Percentiles rank a stretch among this genome's conserved stretches.
phyloP scores from a whole-genome alignment of 2,888 invertebrate genomes.

The Selenia dentaria region DNA sequence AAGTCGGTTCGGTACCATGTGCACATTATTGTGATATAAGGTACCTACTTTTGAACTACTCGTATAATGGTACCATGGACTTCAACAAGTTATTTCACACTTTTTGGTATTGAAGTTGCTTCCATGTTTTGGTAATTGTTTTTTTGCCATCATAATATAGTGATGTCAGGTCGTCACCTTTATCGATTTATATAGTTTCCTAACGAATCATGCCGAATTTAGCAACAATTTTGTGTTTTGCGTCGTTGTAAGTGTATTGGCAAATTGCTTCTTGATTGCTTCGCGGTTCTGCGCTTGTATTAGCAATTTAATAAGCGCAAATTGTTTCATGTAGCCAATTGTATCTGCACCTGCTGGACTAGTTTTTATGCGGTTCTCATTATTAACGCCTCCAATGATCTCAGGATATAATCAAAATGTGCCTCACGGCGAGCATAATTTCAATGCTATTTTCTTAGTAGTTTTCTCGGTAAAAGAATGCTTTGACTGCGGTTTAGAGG shows the following conservation, averaged over 20 bases:
- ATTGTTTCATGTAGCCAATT: conserved; percentile 47
- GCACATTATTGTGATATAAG: no score
- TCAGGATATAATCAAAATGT: conserved; percentile 48
- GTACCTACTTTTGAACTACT: no score
- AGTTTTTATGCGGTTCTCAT: conserved; percentile 56
- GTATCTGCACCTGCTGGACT: conserved; percentile 46
- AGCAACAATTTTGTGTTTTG: conserved; percentile 29
- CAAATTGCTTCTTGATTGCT: conserved; percentile 31
- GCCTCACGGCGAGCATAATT: conserved; percentile 44
- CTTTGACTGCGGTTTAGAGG: conserved; percentile 48
- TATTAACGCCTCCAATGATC: conserved; percentile 51
- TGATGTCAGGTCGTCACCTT: conserved; percentile 53
- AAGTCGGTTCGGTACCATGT: no score
- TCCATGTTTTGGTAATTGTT: no score
- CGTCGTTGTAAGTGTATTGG: conserved; percentile 24
- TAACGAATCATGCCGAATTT: conserved; percentile 31
- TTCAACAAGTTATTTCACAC: no score
- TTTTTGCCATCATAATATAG: conserved; percentile 33
- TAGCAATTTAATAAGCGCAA: conserved; percentile 30
- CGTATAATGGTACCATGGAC: no score
- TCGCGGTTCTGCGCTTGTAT: conserved; percentile 25
- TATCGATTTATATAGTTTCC: conserved; percentile 15
- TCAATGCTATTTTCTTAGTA: conserved; percentile 22
- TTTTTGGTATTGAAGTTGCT: no score
- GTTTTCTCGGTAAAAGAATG: conserved; percentile 28